Evolutionary conservation across 2,888 invertebrate species (phyloP), one percentile per base, ranked within the genome.

Genomic region (Clepsis dumicolana): DNA sequence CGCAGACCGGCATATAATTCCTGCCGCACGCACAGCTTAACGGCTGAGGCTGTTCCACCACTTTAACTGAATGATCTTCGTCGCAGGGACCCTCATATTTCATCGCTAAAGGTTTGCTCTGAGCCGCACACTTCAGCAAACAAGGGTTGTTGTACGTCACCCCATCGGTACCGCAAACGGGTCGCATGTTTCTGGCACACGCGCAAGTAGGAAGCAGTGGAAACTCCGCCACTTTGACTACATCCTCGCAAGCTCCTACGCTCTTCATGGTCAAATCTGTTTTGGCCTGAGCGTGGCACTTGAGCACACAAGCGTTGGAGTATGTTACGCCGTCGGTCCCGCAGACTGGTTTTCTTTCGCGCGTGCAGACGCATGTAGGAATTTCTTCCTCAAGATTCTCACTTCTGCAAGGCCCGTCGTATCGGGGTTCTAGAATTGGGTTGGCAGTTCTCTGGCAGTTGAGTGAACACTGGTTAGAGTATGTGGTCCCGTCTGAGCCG

Each of bases 1-100:
- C 96, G 84, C 96, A 96, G 10, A 96, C 95, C 25, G 94, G 94
- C n/a, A 90, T 63, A n/a, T 71, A 73, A 0, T 74, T 69, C 63
- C 73, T 68, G 4, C 72, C 63, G 60, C 75, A 75, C 2, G 52
- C 52, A 29, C 75, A 75, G 25, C 16, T 41, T 18, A 27, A 2
- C n/a, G 10, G 7, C 35, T 48, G 4, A 12, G 65, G 62, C n/a
- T 56, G 50, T 10, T 56, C 64, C 18, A 52, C 54, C 16, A 54
- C 63, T 12, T 50, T 63, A 0, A 64, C 64, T 3, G 7, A 24
- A 10, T 35, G 24, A 12, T 54, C 44, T 1, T 44, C 69, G 2
- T 71, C 60, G 27, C 80, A 78, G 10, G 69, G 61, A 0, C 79
- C 80, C 0, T 29, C 53, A 32, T 74, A 65, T 24, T 64, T 48